Base-by-base conservation (phyloP, 2,113 vertebrate species). In the Strigops habroptila region DNA sequence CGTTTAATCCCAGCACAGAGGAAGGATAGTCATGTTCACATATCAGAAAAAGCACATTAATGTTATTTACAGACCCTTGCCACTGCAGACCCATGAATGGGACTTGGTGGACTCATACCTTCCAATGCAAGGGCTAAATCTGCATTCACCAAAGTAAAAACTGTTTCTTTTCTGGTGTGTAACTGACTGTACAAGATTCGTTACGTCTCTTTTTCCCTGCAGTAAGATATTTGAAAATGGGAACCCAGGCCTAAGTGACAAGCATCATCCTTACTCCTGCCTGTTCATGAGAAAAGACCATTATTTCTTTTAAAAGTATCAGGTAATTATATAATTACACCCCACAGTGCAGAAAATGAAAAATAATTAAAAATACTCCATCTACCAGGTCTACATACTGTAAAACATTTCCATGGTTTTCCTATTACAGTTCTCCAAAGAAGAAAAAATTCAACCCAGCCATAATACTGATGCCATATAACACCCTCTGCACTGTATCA, bases 121-220 rank as follows among this genome's bases (percentile, higher is more conserved):
- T 41, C 30, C 7, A 27, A n/a, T 9, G 25, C 49, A 30, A 33
- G 39, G 41, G 13, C 4, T 52, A 21, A 63, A 63, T 41, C 48
- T 12, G 6, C 25, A 15, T 2, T 41, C 24, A 8, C 25, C 2
- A 2, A 15, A 31, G 22, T 6, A 6, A 24, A 0, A 15, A 49
- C 4, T 1, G 30, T 14, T 55, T 28, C 48, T 18, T 46, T 67
- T 8, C 24, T 39, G 22, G 62, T 1, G 1, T 8, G 39, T 14
- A 37, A 25, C 39, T 52, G 25, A 46, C 41, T 27, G 44, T 2
- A 35, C 7, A 6, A 52, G 41, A 23, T 48, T 25, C 39, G 7
- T 30, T 6, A 3, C 7, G 5, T 6, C 49, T 85, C 52, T 7
- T 75, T 35, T 16, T 69, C 43, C 18, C 37, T 52, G 14, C 35